A percentile compares a stretch with the other conserved stretches of the same genome.
Conservation (phyloP, 1,140 invertebrate species). For the Formica selysi region DNA sequence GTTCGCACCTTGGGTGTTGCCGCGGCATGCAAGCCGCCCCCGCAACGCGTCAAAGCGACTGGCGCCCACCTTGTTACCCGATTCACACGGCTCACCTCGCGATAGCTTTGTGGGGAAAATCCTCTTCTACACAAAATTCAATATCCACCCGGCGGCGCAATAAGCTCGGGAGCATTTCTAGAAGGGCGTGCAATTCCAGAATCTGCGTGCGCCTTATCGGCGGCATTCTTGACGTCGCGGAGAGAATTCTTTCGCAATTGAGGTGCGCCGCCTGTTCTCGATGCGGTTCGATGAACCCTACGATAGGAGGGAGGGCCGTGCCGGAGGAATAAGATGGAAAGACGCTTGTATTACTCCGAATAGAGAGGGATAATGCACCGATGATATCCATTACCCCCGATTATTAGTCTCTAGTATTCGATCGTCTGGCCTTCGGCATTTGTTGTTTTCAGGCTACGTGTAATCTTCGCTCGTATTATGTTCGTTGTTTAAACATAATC, state of each 20-base stretch:
- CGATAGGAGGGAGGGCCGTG: not conserved
- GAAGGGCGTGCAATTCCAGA: conserved; percentile 48
- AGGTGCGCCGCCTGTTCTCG: conserved; percentile 35
- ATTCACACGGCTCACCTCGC: conserved; percentile 68
- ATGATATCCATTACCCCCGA: conserved; percentile 13
- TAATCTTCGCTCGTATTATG: not conserved
- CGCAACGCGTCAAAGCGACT: conserved; percentile 65
- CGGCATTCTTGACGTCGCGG: conserved; percentile 43
- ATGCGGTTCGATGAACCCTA: conserved; percentile 49
- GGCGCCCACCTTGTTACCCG: conserved; percentile 68
- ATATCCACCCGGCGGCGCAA: conserved; percentile 64
- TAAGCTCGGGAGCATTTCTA: conserved; percentile 19
- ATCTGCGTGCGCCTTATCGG: conserved; percentile 44
- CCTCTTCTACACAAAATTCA: conserved; percentile 71
- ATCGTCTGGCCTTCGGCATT: not conserved
- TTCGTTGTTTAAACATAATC: conserved; percentile 16
- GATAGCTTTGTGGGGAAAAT: conserved; percentile 65
- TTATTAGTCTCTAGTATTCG: conserved; percentile 3
- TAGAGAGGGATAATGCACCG: not conserved
- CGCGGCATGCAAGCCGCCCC: conserved; percentile 17
- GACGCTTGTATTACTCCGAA: not conserved
- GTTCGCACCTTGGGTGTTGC: conserved; percentile 54
- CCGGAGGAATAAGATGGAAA: not conserved
- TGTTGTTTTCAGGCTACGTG: not conserved
- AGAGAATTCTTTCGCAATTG: conserved; percentile 59